A percentile compares a stretch with the other conserved stretches of the same genome.
These are phyloP conservation scores for Eupsilia transversa DNA, from an alignment of 2,888 invertebrate genomes.

Conservation along the genomic window DNA sequence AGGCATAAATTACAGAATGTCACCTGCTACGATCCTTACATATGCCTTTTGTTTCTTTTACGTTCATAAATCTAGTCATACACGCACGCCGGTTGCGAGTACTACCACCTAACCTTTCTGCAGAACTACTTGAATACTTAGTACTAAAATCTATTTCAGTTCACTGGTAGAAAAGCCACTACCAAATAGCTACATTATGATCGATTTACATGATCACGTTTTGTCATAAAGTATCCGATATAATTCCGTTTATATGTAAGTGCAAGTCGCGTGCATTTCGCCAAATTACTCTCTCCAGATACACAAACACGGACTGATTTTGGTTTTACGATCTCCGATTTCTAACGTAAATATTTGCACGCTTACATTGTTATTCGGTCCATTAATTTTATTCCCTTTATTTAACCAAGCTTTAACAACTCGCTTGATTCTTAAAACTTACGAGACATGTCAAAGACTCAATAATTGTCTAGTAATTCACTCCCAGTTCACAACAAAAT, in stretches of 20 bases:
- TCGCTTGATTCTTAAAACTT: background rate
- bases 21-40: no score
- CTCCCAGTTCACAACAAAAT: constrained; percentile 30
- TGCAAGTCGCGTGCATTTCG: constrained; percentile 34
- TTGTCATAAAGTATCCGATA: background rate
- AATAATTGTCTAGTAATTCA: constrained; percentile 32
- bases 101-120: no score
- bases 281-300: constrained; percentile 33
- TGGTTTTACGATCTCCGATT: constrained; percentile 28
- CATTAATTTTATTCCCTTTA: background rate
- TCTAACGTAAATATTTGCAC: constrained; percentile 45
- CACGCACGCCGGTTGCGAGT: no score
- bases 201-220: background rate
- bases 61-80: no score
- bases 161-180: background rate
- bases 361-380: constrained; percentile 1
- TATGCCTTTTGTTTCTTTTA: no score
- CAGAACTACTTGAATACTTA: background rate
- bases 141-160: background rate
- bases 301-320: constrained; percentile 28
- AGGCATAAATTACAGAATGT: no score
- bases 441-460: background rate
- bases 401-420: background rate
- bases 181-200: background rate
- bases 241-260: background rate